Conservation (phyloP, 2,888 invertebrate genomes). For the Agelastica alni region DNA sequence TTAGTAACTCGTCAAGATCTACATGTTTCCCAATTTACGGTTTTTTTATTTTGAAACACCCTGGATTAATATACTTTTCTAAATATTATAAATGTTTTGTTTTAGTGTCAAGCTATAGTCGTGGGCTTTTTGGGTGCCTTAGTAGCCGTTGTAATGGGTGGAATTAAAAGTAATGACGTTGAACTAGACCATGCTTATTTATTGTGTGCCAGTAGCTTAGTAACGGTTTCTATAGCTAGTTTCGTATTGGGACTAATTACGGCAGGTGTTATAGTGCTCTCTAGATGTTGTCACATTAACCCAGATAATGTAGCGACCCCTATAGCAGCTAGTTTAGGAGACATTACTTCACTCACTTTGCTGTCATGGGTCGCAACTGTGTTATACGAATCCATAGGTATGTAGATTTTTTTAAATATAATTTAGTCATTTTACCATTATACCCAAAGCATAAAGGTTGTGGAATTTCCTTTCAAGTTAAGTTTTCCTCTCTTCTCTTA, state of each 20-base stretch:
- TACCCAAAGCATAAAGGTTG: no score
- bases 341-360: conserved; percentile 71
- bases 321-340: conserved; percentile 79
- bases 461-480: no score
- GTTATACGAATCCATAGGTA: conserved; percentile 63
- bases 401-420: conserved; percentile 39
- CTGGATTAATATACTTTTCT: no score
- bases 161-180: conserved; percentile 66
- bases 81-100: no score
- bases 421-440: no score
- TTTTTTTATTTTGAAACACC: no score
- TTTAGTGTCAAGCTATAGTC: conserved; percentile 71
- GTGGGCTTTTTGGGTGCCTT: conserved; percentile 73
- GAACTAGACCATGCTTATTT: conserved; percentile 70
- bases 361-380: conserved; percentile 64
- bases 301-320: conserved; percentile 83
- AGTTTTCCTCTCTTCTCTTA: no score
- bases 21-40: no score
- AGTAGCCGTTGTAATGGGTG: conserved; percentile 71
- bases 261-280: conserved; percentile 71
- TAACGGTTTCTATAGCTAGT: conserved; percentile 77
- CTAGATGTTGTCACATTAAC: conserved; percentile 71
- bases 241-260: conserved; percentile 73
- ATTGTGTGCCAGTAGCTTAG: conserved; percentile 73
- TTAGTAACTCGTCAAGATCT: no score